These are phyloP conservation scores for Loripinus fragilis DNA, from an alignment of 2,888 invertebrate genomes.

Conservation along the genomic window DNA sequence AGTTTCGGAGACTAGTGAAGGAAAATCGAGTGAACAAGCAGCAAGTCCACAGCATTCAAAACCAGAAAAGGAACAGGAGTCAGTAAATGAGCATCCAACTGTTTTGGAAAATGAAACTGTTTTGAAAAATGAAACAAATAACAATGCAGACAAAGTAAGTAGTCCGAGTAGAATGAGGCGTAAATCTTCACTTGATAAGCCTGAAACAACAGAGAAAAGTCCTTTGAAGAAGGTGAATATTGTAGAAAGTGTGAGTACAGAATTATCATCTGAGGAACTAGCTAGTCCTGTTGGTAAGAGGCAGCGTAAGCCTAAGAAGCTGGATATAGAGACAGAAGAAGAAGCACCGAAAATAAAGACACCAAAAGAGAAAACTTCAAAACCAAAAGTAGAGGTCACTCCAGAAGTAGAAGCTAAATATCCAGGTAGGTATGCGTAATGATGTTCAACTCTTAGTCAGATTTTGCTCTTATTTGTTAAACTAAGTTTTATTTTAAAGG, in stretches of 20 bases:
- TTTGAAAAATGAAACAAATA: too few species aligned
- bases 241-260: background rate
- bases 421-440: constrained; percentile 42
- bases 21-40: background rate
- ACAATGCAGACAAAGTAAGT: background rate
- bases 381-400: constrained; percentile 45
- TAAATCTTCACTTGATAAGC: background rate
- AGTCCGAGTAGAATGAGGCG: background rate
- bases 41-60: background rate
- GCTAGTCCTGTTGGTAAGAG: constrained; percentile 46
- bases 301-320: constrained; percentile 63
- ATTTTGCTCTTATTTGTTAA: too few species aligned
- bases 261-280: constrained; percentile 12
- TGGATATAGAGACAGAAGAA: constrained; percentile 49
- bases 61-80: background rate
- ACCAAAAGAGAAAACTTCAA: constrained; percentile 41
- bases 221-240: background rate
- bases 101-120: background rate
- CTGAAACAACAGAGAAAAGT: background rate
- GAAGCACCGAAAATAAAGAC: constrained; percentile 40
- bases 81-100: background rate
- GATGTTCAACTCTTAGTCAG: too few species aligned
- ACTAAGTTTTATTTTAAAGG: too few species aligned
- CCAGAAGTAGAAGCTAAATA: constrained; percentile 53
- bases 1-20: constrained; percentile 11